Evolutionary conservation across 2,113 vertebrate genomes (phyloP).

Genomic region (Mustelus asterias): DNA sequence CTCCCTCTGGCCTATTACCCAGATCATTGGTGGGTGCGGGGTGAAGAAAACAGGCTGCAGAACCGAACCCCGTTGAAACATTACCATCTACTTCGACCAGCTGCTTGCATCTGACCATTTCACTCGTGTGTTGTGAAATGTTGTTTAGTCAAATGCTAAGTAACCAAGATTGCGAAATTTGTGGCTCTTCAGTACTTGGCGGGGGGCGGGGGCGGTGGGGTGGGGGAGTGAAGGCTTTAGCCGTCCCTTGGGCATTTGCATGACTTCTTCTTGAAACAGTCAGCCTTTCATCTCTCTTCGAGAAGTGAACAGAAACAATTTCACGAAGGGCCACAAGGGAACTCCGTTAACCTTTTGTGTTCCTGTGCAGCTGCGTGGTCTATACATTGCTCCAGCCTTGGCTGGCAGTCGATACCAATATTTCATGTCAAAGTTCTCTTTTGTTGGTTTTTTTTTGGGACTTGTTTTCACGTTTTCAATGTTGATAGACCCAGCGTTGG

Average conservation of each 20-base stretch:
- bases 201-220: no score
- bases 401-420: background rate
- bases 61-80: background rate
- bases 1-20: background rate
- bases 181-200: background rate
- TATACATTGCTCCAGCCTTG: background rate
- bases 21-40: background rate
- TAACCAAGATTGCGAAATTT: background rate
- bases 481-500: background rate
- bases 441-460: background rate
- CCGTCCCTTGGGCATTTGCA: background rate
- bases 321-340: background rate
- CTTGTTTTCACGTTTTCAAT: background rate
- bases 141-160: background rate
- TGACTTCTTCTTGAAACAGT: background rate
- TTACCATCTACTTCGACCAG: background rate
- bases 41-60: background rate
- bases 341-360: background rate
- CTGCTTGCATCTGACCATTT: background rate
- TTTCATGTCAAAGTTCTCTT: background rate
- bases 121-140: background rate
- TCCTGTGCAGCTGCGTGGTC: background rate
- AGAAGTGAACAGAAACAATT: background rate
- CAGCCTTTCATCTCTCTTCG: background rate
- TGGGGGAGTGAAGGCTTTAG: background rate